Conservation (phyloP, 2,113 vertebrate species). For the Catharus fuscescens region DNA sequence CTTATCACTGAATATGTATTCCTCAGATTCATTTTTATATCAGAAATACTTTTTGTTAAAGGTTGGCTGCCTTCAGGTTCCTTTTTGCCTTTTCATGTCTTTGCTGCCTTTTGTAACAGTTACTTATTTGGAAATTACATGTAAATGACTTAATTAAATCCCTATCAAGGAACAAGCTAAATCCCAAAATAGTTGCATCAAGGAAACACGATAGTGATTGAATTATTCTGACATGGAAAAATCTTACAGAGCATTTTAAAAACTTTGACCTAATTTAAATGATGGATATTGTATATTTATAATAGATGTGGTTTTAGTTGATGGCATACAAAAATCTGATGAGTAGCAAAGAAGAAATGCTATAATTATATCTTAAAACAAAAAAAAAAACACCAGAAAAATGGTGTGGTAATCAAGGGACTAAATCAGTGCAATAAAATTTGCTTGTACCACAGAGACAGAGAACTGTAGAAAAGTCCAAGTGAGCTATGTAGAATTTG, state of each 20-base stretch:
- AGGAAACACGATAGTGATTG: constrained; percentile 32
- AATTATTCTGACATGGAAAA: constrained; percentile 22
- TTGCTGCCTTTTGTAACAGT: neutral
- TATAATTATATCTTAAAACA: neutral
- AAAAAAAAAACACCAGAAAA: neutral
- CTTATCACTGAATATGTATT: constrained; percentile 73
- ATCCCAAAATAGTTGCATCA: constrained; percentile 50
- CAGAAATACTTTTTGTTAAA: constrained; percentile 6
- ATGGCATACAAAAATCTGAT: neutral
- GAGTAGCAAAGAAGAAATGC: neutral
- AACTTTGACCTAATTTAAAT: constrained; percentile 40
- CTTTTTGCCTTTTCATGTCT: neutral
- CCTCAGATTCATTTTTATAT: constrained; percentile 15
- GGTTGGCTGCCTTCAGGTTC: neutral
- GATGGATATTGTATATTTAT: neutral
- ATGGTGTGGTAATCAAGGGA: neutral
- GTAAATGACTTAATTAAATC: constrained; percentile 68
- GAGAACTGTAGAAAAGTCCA: neutral
- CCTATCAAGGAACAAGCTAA: constrained; percentile 38
- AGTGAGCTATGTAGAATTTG: neutral
- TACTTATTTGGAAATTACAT: constrained; percentile 38
- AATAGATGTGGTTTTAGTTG: neutral
- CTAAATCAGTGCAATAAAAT: neutral
- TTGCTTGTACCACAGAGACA: neutral
- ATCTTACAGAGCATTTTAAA: constrained; percentile 32